Percentiles rank a stretch among this genome's conserved stretches.
Evolutionary conservation across 2,888 invertebrate genomes (phyloP).

Genomic region (Cephalotes varians): DNA sequence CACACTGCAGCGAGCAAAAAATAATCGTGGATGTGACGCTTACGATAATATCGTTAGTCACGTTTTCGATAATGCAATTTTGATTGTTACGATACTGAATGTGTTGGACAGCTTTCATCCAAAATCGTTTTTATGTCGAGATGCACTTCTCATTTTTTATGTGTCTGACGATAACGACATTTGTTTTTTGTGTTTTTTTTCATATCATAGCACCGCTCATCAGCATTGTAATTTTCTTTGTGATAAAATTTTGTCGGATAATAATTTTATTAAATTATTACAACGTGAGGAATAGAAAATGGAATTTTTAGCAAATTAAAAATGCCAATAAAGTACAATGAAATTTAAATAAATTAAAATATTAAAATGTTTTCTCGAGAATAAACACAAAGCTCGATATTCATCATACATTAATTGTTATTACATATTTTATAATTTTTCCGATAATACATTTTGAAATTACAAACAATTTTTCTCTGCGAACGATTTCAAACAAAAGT

Average conservation of each 20-base stretch:
- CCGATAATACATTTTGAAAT: background rate
- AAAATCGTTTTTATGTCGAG: slow-evolving; percentile 3
- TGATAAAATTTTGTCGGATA: background rate
- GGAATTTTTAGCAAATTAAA: slow-evolving; percentile 16
- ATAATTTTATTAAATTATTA: slow-evolving; percentile 1
- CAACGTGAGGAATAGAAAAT: background rate
- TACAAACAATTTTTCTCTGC: background rate
- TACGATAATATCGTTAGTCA: slow-evolving; percentile 20
- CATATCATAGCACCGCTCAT: too few species aligned
- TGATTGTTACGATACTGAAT: background rate
- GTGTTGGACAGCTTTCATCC: background rate
- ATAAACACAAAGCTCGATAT: slow-evolving; percentile 2
- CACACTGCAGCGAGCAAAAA: background rate
- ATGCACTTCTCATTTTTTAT: slow-evolving; percentile 3
- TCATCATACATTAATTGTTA: background rate
- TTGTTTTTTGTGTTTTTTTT: background rate
- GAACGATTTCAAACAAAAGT: background rate
- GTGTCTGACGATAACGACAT: background rate
- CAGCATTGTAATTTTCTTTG: slow-evolving; percentile 4
- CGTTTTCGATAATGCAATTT: slow-evolving; percentile 32
- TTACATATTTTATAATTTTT: background rate
- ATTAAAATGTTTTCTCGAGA: background rate
- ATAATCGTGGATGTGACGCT: slow-evolving; percentile 6
- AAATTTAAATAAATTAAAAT: slow-evolving; percentile 13
- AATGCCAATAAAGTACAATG: background rate